Evolutionary conservation across 2,888 invertebrate genomes (phyloP).

Genomic region (Adelognathus sp.): DNA sequence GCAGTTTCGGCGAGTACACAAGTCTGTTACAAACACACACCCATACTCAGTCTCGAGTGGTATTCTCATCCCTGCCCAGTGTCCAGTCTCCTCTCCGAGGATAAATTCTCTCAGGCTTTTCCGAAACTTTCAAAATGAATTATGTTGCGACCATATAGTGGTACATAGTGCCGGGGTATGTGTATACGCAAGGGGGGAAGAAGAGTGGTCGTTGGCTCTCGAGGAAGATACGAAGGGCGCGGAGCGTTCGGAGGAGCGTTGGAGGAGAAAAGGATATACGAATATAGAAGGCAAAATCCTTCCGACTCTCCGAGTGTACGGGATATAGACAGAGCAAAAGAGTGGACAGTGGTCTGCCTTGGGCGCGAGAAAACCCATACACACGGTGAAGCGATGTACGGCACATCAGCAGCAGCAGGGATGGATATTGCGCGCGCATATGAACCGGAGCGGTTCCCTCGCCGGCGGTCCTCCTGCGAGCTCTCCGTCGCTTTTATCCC

Average conservation of each 20-base stretch:
- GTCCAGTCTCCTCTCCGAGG: neutral
- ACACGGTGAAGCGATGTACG: no score
- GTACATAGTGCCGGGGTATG: neutral
- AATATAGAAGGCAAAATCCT: neutral
- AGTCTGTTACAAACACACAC: no score
- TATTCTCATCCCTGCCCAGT: conserved; percentile 1
- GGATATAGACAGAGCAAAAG: conserved; percentile 46
- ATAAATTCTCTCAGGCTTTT: conserved; percentile 35
- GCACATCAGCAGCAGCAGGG: neutral
- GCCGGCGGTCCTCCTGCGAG: conserved; percentile 29
- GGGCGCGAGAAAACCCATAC: conserved; percentile 56
- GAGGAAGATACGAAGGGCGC: conserved; percentile 16
- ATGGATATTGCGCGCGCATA: conserved; percentile 55
- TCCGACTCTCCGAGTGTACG: neutral
- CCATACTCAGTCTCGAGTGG: neutral
- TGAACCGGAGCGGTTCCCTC: conserved; percentile 17
- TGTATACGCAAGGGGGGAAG: neutral
- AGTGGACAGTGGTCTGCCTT: conserved; percentile 70
- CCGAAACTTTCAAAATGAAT: conserved; percentile 45
- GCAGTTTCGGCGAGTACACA: neutral
- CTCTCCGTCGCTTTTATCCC: conserved; percentile 35
- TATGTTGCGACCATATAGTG: conserved; percentile 26
- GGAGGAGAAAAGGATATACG: conserved; percentile 14
- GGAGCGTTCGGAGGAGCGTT: conserved; percentile 6
- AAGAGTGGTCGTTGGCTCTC: conserved; percentile 4